Evolutionary conservation across 2,113 vertebrate species (phyloP), one percentile per base, ranked within the genome.

Genomic region (Equus przewalskii): DNA sequence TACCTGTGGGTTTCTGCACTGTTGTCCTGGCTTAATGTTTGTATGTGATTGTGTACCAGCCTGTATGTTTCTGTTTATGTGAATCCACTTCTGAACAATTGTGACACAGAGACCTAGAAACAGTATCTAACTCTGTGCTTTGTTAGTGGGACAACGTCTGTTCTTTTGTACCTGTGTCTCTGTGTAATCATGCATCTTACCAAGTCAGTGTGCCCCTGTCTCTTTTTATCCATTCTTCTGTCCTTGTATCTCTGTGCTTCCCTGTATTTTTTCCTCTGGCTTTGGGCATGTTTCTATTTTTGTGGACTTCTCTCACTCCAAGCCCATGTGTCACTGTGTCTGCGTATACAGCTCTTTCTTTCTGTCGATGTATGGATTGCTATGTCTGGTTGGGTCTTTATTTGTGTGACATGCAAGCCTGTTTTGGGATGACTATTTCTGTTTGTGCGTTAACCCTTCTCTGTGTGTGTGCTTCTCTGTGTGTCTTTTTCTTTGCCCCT

Each of bases 61-160:
- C 54, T 44, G 12, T 79, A 15, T 88, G 11, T 70, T 14, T 65
- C 76, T 93, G 18, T 75, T 79, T 46, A n/a, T 79, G 15, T 93
- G 56, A 87, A 51, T 88, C 18, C 19, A 62, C 93, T 96, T 97
- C 56, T 93, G 65, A 97, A 51, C 10, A 94, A 3, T 80, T 94
- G n/a, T 85, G 84, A 75, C 15, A 92, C 64, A 85, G 73, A 96
- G 41, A 75, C 36, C 9, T 54, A 76, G 54, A 76, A 96, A 67
- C 4, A 89, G 26, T 60, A 13, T 73, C 12, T 60, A 65, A 72
- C 19, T 69, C 73, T 84, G 15, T 72, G 6, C 16, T 78, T 73
- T 81, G 60, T 46, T 89, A 33, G 36, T 86, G 44, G 21, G 16
- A 65, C 15, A 19, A 70, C 85, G 51, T 79, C 6, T 65, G 46